phyloP scores from a whole-genome alignment of 2,113 vertebrate genomes.

The Arizona elegans region DNA sequence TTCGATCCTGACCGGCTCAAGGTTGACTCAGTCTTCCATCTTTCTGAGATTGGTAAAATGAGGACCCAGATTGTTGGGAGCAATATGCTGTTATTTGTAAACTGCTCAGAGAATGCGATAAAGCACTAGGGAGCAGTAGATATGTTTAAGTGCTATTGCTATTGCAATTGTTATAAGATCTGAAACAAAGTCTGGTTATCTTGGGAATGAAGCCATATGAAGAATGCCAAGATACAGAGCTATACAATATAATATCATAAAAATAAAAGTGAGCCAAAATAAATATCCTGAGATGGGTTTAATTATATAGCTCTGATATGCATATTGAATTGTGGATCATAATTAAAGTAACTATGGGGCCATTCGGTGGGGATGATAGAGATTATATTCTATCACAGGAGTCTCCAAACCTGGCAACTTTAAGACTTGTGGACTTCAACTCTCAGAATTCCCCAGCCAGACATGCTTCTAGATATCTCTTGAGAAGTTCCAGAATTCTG shows the following conservation, averaged over 20 bases:
- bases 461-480: too few species aligned
- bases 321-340: neutral
- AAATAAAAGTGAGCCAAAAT: neutral
- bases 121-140: neutral
- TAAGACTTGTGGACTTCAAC: too few species aligned
- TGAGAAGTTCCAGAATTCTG: too few species aligned
- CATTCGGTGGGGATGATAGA: neutral
- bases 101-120: neutral
- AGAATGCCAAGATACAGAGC: neutral
- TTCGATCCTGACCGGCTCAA: neutral
- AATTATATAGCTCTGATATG: neutral
- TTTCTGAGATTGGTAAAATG: neutral
- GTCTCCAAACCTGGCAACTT: neutral
- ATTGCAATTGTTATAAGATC: neutral
- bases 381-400: neutral
- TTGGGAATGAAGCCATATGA: neutral
- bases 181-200: neutral
- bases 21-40: neutral
- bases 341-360: neutral
- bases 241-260: neutral
- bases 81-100: neutral
- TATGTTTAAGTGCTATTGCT: neutral
- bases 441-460: too few species aligned
- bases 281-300: neutral
- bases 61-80: neutral